Evolutionary conservation across 2,888 invertebrate genomes (phyloP).

Genomic region (Trichacis sp.): DNA sequence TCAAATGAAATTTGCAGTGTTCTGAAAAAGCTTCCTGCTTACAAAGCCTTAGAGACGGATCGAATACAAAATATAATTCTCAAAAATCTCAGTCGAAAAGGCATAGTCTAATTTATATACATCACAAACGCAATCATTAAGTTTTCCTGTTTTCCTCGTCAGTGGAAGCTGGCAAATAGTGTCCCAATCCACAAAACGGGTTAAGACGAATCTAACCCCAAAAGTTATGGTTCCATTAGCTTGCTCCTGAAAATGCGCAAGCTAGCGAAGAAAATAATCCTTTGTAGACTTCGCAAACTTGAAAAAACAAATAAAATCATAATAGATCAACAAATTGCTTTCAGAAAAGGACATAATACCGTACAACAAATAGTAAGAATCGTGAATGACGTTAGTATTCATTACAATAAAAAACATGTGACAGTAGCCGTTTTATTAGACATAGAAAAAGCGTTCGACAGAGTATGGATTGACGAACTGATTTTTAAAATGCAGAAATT

Average conservation of each 20-base stretch:
- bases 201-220: slow-evolving; percentile 7
- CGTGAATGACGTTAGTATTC: slow-evolving; percentile 42
- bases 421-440: slow-evolving; percentile 53
- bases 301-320: slow-evolving; percentile 33
- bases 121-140: slow-evolving; percentile 21
- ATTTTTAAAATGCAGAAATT: slow-evolving; percentile 27
- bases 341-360: slow-evolving; percentile 50
- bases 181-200: slow-evolving; percentile 26
- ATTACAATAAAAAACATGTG: slow-evolving; percentile 47
- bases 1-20: slow-evolving; percentile 8
- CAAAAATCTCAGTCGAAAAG: slow-evolving; percentile 25
- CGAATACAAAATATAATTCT: slow-evolving; percentile 30
- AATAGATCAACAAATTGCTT: slow-evolving; percentile 52
- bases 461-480: slow-evolving; percentile 54
- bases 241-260: slow-evolving; percentile 31
- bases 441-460: slow-evolving; percentile 60
- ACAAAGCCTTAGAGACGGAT: slow-evolving; percentile 24
- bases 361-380: slow-evolving; percentile 51
- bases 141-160: slow-evolving; percentile 14
- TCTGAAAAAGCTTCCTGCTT: background rate
- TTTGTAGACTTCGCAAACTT: slow-evolving; percentile 26
- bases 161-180: slow-evolving; percentile 26
- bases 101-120: slow-evolving; percentile 20
- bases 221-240: slow-evolving; percentile 34
- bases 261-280: slow-evolving; percentile 29